Evolutionary conservation across 2,888 invertebrate genomes (phyloP), one percentile per base, ranked within the genome.

Genomic region (Napeogenes sylphis): DNA sequence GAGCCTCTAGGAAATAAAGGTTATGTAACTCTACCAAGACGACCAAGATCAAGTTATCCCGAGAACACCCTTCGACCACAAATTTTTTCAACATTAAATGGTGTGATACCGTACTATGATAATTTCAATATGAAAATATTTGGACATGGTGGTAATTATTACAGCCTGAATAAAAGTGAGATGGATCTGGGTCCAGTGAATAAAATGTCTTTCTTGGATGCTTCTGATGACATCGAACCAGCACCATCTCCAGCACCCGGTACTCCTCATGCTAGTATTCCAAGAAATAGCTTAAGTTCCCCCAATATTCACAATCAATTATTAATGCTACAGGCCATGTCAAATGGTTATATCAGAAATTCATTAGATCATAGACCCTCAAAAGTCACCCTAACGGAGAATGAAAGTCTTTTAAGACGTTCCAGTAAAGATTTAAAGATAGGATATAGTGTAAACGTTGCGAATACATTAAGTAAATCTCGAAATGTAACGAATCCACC

Each of bases 21-120:
- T 0, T 97, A 96, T 82, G 95, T 96, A n/a, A 97, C 97, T 5
- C 94, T 97, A 65, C 97, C 97, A 0, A 92, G 97, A 71, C 92
- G 95, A 76, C 96, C 96, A 0, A 91, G 95, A 64, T 92, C 92
- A 3, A 94, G 94, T 74, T 92, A 93, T 90, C 76, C 92, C 86
- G 73, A 93, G 81, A 70, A 86, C 83, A 62, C 85, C 85, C 38
- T 88, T 77, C 67, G 82, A 62, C 80, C 92, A 2, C 87, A 84
- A 74, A 86, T 89, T 0, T 84, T 91, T 69, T 81, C 78, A 0
- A 84, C 83, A 3, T 56, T 86, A 2, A 85, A 92, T 59, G 92
- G 92, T 10, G 87, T 92, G 4, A 89, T 92, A 64, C 90, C 90
- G 0, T 87, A 84, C 67, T 97, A 97, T 78, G 97, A 97, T 76